Base-by-base conservation (phyloP, 2,888 invertebrate species). In the Ochropleura leucogaster region DNA sequence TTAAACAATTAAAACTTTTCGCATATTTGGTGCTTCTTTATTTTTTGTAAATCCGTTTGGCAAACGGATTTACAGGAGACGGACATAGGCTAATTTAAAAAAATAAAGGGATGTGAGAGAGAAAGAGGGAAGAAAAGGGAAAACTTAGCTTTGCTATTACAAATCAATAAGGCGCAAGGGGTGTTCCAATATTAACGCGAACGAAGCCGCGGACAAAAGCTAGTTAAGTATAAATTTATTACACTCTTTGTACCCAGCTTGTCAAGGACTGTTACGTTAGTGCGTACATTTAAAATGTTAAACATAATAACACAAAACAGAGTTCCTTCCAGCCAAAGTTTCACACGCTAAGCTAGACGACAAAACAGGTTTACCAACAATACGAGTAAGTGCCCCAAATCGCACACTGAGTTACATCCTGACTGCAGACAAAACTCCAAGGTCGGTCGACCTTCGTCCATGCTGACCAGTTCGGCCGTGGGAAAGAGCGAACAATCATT, bases 391-490 rank as follows among this genome's bases (percentile, higher is more conserved):
- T 82, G 79, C 74, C 87, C 85, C 83, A 85, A 89, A 86, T 82
- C 77, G 74, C 79, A 81, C 60, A 69, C 64, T 68, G 77, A 79
- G 83, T 80, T 68, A 85, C 88, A 85, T 86, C 86, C 88, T 79
- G 69, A 81, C 68, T 85, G 76, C 83, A 87, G 84, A 86, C 84
- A 86, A 81, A 82, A 81, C 80, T 83, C 84, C 89, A 89, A 89
- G 89, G 87, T 86, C 79, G 65, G 47, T 16, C 71, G 85, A 78
- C 85, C 87, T 87, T 85, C 83, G 81, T 69, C 75, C 73, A 78
- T 78, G 83, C 86, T 83, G 83, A 77, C 82, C 89, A 84, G 73
- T 60, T 79, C 72, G 55, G 85, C 79, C 88, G 89, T 89, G 89
- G 89, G 89, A 89, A 89, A 80, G 57, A n/a, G 72, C 67, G 47